Evolutionary conservation across 1,140 invertebrate species (phyloP).

Genomic region (Mesaphorura yosii): DNA sequence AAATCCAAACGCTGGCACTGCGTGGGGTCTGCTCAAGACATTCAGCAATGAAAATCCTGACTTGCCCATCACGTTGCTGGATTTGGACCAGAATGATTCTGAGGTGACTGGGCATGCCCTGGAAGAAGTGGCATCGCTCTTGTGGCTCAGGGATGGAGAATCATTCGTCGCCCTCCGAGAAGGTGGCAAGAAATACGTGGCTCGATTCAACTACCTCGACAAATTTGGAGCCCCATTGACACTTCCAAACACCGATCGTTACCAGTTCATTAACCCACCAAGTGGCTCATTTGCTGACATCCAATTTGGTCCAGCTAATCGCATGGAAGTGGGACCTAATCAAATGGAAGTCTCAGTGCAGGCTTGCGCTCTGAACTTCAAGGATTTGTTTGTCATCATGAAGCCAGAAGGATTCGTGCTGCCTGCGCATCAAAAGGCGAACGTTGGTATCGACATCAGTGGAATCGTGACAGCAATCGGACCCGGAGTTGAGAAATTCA

Average conservation of each 20-base stretch:
- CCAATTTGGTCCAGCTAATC: neutral
- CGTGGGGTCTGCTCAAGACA: constrained; percentile 1
- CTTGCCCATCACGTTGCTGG: neutral
- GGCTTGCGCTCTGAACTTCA: constrained; percentile 7
- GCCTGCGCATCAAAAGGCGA: neutral
- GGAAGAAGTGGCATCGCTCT: neutral
- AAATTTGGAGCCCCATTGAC: neutral
- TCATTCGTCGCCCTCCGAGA: neutral
- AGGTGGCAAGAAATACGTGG: constrained; percentile 1
- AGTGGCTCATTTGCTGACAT: constrained; percentile 8
- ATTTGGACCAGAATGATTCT: constrained; percentile 5
- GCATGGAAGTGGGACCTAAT: neutral
- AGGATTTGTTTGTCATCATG: constrained; percentile 4
- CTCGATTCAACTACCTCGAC: neutral
- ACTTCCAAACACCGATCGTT: constrained; percentile 3
- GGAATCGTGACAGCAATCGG: constrained; percentile 1
- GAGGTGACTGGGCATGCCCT: no score
- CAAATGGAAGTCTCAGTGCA: constrained; percentile 9
- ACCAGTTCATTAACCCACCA: constrained; percentile 6
- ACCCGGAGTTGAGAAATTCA: neutral
- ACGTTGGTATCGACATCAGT: constrained; percentile 1
- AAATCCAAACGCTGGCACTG: neutral
- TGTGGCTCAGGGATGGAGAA: constrained; percentile 2
- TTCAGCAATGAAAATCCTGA: constrained; percentile 2
- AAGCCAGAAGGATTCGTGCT: constrained; percentile 5